phyloP scores from a whole-genome alignment of 2,797 vertebrate genomes.

The Onychomys leucogaster region DNA sequence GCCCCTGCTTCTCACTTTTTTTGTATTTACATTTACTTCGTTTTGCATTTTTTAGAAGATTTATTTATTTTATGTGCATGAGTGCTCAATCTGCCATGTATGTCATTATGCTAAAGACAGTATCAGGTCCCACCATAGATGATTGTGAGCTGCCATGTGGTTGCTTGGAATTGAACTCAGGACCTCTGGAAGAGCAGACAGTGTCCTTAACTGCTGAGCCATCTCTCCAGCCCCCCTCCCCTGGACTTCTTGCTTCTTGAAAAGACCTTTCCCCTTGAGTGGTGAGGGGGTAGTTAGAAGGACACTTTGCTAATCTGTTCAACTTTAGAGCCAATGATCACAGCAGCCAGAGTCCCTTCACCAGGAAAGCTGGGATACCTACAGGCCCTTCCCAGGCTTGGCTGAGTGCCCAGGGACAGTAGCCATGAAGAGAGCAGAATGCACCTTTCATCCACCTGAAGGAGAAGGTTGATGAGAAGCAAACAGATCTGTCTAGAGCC shows the following conservation, averaged over 20 bases:
- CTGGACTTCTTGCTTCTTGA: not conserved
- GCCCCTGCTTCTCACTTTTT: not conserved
- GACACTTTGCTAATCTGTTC: not conserved
- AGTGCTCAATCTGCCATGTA: no score
- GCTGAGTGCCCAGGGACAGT: not conserved
- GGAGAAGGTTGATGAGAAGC: not conserved
- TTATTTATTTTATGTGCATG: no score
- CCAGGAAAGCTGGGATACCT: not conserved
- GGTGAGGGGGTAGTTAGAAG: not conserved
- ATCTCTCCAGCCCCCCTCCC: not conserved
- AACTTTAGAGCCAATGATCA: not conserved
- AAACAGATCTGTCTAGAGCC: not conserved
- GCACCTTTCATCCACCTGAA: not conserved
- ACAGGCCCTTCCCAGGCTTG: not conserved
- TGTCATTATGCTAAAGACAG: no score
- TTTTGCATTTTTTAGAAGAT: no score
- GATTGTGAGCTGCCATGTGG: not conserved
- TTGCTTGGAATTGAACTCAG: not conserved
- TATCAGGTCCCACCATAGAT: no score
- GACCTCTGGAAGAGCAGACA: not conserved
- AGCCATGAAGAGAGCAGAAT: not conserved
- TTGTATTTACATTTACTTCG: no score
- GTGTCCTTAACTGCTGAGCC: not conserved
- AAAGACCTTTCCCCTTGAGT: not conserved
- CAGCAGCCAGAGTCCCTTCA: not conserved